These are phyloP conservation scores for Vireo griseus DNA, from an alignment of 2,797 vertebrate genomes.

Conservation along the genomic window DNA sequence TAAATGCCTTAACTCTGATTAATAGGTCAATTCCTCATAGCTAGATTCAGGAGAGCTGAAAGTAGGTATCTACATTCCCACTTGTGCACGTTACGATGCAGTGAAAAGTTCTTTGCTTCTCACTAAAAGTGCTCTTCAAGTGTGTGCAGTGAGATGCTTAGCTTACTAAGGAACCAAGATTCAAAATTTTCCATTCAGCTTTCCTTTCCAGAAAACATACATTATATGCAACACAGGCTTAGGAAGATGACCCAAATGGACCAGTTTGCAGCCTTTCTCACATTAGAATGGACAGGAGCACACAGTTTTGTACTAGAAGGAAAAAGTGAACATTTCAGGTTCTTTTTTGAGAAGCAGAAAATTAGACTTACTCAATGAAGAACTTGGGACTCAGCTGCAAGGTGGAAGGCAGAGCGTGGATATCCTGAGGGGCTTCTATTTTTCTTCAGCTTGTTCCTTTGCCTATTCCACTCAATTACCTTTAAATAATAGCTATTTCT, in stretches of 20 bases:
- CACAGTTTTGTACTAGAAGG: background rate
- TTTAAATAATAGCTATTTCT: constrained; percentile 36
- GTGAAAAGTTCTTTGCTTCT: background rate
- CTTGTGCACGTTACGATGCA: background rate
- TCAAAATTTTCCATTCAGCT: background rate
- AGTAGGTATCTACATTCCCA: background rate
- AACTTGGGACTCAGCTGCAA: background rate
- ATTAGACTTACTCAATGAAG: background rate
- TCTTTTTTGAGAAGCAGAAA: background rate
- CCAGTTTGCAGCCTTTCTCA: background rate
- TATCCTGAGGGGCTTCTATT: background rate
- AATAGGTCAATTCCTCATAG: background rate
- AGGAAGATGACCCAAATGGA: background rate
- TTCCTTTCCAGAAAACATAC: background rate
- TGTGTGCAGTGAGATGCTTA: background rate
- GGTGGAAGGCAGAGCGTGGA: background rate
- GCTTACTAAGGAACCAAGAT: background rate
- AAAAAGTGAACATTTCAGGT: background rate
- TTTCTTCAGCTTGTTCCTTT: constrained; percentile 13
- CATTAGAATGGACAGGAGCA: background rate
- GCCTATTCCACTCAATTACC: constrained; percentile 42
- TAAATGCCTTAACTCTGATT: background rate
- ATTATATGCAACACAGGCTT: background rate
- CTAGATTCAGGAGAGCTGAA: background rate
- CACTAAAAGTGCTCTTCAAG: background rate